Conservation (phyloP, 2,888 invertebrate genomes). For the Lochmaea capreae region DNA sequence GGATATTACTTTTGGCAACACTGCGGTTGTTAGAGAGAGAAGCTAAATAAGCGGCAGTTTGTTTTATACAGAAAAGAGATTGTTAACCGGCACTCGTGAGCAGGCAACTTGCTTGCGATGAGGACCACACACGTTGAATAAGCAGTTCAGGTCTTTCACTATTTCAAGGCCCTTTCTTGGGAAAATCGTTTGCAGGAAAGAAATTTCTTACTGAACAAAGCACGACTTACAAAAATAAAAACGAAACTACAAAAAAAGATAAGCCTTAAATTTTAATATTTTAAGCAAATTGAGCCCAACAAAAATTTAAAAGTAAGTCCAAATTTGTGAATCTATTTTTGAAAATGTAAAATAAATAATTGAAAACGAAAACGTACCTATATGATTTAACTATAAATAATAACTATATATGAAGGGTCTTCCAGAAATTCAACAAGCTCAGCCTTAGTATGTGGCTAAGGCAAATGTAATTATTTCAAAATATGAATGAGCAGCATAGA, state of each 20-base stretch:
- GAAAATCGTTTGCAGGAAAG: slow-evolving; percentile 13
- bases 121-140: slow-evolving; percentile 65
- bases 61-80: slow-evolving; percentile 46
- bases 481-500: too few species aligned
- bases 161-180: slow-evolving; percentile 12
- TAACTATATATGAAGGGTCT: too few species aligned
- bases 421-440: too few species aligned
- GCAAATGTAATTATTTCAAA: too few species aligned
- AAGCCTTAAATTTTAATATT: background rate
- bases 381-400: too few species aligned
- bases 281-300: too few species aligned
- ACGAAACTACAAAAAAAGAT: background rate
- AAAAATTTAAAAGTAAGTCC: too few species aligned
- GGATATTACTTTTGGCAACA: slow-evolving; percentile 5
- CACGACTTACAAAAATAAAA: background rate
- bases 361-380: too few species aligned
- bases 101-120: slow-evolving; percentile 62
- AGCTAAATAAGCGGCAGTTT: slow-evolving; percentile 37
- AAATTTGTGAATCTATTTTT: too few species aligned
- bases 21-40: slow-evolving; percentile 25
- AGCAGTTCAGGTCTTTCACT: slow-evolving; percentile 41
- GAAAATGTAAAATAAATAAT: too few species aligned
- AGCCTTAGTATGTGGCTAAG: too few species aligned
- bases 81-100: slow-evolving; percentile 62
- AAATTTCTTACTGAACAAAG: background rate